Base-by-base conservation (phyloP, 2,797 vertebrate species). In the Parauchenoglanis ngamensis region DNA sequence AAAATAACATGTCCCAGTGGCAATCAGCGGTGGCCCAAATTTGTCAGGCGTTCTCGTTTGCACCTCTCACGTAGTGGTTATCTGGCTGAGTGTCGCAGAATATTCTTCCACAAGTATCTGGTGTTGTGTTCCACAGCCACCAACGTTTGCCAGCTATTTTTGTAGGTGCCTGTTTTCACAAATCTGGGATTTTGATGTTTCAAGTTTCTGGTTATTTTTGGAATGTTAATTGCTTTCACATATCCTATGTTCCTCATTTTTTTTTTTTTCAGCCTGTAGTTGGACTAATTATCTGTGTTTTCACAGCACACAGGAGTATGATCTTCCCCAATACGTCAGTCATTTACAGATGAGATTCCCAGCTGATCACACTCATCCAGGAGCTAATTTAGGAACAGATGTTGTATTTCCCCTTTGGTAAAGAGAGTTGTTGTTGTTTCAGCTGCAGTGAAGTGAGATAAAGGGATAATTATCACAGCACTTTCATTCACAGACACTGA, bases 111-210 rank as follows among this genome's bases (percentile, higher is more conserved):
- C 85, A 44, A 89, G 87, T 87, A 87, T 21, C 10, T 88, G 49
- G 85, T 76, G 77, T 65, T 82, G 23, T n/a, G 49, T 87, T 86
- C 86, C 81, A 86, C 72, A 73, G 83, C 78, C 35, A 28, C 81
- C 35, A 83, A 82, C 72, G 25, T 88, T 88, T 89, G 75, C 65
- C 84, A 87, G 84, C 90, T 87, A 89, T 87, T 85, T 90, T 90
- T 87, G 54, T 70, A 88, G 83, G 77, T 83, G 88, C 88, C 81
- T 85, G 57, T 88, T 89, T 88, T 89, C 84, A 87, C 89, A 87
- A 44, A 61, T 65, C 59, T 49, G 82, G 84, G 88, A 75, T 81
- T 87, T 86, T 76, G 57, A 77, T 52, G 6, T 59, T 35, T 11
- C 70, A 65, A 49, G 75, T 76, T 86, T 84, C 17, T 1, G 44